phyloP scores from a whole-genome alignment of 1,140 invertebrate species.

The Wasmannia auropunctata region DNA sequence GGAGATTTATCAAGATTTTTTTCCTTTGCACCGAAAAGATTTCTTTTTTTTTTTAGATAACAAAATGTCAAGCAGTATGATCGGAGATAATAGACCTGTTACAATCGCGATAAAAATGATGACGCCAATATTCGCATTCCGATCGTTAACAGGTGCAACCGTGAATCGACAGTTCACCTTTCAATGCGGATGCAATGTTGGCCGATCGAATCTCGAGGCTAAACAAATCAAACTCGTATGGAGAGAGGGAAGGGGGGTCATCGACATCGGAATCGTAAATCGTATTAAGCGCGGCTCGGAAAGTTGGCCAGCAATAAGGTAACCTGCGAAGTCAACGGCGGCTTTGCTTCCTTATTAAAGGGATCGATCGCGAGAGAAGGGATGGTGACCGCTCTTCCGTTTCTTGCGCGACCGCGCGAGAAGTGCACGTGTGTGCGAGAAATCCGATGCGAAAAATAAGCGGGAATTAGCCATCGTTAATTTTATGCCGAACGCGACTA shows the following conservation, averaged over 20 bases:
- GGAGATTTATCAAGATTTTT: background rate
- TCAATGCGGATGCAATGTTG: conserved; percentile 3
- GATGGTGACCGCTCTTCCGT: background rate
- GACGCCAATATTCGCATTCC: background rate
- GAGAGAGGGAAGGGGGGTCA: too few relatives aligned
- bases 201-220: conserved; percentile 12
- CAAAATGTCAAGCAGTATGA: background rate
- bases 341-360: conserved; percentile 47
- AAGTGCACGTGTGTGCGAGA: background rate
- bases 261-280: conserved; percentile 38
- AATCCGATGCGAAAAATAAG: background rate
- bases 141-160: conserved; percentile 1
- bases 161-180: background rate
- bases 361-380: conserved; percentile 21
- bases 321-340: conserved; percentile 19
- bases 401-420: too few relatives aligned
- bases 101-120: background rate
- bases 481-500: background rate
- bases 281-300: background rate
- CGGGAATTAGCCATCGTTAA: conserved; percentile 23
- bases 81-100: conserved; percentile 21
- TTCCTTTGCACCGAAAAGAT: background rate
- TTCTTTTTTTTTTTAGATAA: background rate
- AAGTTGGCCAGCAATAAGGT: conserved; percentile 4
- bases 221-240: conserved; percentile 44